phyloP scores from a whole-genome alignment of 2,888 invertebrate species.

The Mechanitis mazaeus region DNA sequence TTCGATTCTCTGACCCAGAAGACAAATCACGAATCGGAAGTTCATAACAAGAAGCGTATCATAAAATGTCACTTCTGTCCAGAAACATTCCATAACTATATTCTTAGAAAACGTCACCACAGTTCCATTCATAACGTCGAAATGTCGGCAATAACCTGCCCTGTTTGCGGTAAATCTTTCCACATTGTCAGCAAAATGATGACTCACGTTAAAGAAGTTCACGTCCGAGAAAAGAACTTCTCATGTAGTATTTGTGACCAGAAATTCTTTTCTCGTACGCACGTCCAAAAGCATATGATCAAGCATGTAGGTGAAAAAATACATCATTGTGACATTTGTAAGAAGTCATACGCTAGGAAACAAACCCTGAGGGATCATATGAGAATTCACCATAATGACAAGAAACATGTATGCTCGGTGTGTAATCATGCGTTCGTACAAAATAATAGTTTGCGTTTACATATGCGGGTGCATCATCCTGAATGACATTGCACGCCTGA shows the following conservation, averaged over 20 bases:
- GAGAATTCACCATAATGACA: slow-evolving; percentile 54
- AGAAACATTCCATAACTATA: slow-evolving; percentile 53
- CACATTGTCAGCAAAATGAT: slow-evolving; percentile 56
- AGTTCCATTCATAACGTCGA: slow-evolving; percentile 44
- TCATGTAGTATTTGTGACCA: slow-evolving; percentile 67
- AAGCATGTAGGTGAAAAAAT: slow-evolving; percentile 68
- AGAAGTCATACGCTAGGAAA: slow-evolving; percentile 66
- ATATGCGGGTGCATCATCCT: slow-evolving; percentile 50
- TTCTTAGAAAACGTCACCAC: slow-evolving; percentile 51
- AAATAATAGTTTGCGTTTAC: slow-evolving; percentile 48
- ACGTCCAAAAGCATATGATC: slow-evolving; percentile 71
- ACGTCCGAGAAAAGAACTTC: slow-evolving; percentile 63
- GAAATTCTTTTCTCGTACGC: slow-evolving; percentile 69
- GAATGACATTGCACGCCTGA: slow-evolving; percentile 14
- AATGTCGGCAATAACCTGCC: slow-evolving; percentile 47
- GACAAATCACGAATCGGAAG: slow-evolving; percentile 46
- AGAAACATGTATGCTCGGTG: slow-evolving; percentile 42
- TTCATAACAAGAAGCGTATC: slow-evolving; percentile 47
- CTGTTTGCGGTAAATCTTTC: slow-evolving; percentile 54
- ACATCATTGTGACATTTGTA: slow-evolving; percentile 66
- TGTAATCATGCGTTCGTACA: slow-evolving; percentile 54
- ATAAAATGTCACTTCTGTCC: slow-evolving; percentile 55
- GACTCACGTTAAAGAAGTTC: slow-evolving; percentile 61
- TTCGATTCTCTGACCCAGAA: slow-evolving; percentile 53
- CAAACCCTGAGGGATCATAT: slow-evolving; percentile 60